Evolutionary conservation across 2,113 vertebrate species (phyloP), one percentile per base, ranked within the genome.

Genomic region (Larimichthys crocea): DNA sequence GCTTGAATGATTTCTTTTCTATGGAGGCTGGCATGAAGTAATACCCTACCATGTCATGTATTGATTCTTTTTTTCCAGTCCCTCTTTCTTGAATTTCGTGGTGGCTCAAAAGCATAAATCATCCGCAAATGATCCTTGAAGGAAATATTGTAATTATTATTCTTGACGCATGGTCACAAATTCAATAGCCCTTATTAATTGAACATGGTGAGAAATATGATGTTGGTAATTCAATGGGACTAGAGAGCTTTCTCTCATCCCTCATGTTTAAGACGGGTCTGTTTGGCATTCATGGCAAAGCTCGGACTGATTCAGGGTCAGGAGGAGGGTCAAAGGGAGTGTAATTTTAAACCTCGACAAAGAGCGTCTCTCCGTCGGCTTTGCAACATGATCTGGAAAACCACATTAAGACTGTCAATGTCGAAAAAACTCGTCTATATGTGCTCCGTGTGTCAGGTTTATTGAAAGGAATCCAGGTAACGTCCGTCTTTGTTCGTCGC

Each of bases 181-280:
- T 91, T 92, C 93, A 93, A 94, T 95, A 92, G 83, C 64, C 86
- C 84, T 92, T 94, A 94, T 94, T 94, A 94, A 95, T 95, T 91
- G 93, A 90, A 91, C 86, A 91, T 81, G 86, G 90, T 86, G 92
- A 93, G 93, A 94, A 92, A 92, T 93, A 94, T 91, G 92, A 90
- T 90, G 80, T 61, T 72, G 87, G 80, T 93, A 91, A 94, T 94
- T 89, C 82, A 78, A 80, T 74, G 80, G 76, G 91, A 93, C 90
- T 19, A 64, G 79, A 74, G 85, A 82, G 88, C 76, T 66, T 76
- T 79, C 59, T 55, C 62, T 89, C 82, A 89, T 90, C 62, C 69
- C 65, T 92, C 84, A 91, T 92, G 72, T 83, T 86, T 86, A 91
- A 80, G 62, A 65, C 40, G 68, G 80, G 84, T 74, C 78, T 90